phyloP scores from a whole-genome alignment of 2,797 vertebrate genomes.

The Notolabrus celidotus region DNA sequence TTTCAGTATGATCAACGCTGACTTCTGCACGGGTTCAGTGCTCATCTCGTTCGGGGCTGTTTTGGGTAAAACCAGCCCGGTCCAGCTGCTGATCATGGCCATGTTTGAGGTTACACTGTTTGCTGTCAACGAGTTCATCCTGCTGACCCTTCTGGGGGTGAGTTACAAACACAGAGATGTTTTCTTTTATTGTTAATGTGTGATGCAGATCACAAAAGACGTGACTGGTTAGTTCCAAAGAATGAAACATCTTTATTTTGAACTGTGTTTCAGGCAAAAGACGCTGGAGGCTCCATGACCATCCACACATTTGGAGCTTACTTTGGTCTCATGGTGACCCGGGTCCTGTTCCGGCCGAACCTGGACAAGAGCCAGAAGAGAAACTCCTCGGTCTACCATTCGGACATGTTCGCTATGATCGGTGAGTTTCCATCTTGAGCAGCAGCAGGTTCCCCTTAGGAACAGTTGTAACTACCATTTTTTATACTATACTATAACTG shows the following conservation, averaged over 20 bases:
- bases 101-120: constrained; percentile 90
- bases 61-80: constrained; percentile 90
- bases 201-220: too few species aligned
- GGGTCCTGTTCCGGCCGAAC: constrained; percentile 85
- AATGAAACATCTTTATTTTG: too few species aligned
- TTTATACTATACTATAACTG: too few species aligned
- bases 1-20: constrained; percentile 92
- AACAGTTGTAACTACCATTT: too few species aligned
- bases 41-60: constrained; percentile 91
- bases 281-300: constrained; percentile 93
- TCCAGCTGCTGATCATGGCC: constrained; percentile 91
- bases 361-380: constrained; percentile 84
- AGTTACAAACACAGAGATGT: too few species aligned
- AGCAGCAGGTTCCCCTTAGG: too few species aligned
- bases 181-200: too few species aligned
- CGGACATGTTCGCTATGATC: constrained; percentile 90
- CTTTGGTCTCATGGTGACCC: constrained; percentile 90
- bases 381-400: constrained; percentile 84
- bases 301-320: constrained; percentile 95
- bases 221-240: too few species aligned
- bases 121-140: constrained; percentile 88
- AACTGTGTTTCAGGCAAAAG: constrained; percentile 84
- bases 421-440: constrained; percentile 86
- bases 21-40: constrained; percentile 90
- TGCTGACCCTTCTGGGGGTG: constrained; percentile 87